Percentiles rank a stretch among this genome's conserved stretches.
phyloP scores from a whole-genome alignment of 2,888 invertebrate species.

The Caenorhabditis sp. region DNA sequence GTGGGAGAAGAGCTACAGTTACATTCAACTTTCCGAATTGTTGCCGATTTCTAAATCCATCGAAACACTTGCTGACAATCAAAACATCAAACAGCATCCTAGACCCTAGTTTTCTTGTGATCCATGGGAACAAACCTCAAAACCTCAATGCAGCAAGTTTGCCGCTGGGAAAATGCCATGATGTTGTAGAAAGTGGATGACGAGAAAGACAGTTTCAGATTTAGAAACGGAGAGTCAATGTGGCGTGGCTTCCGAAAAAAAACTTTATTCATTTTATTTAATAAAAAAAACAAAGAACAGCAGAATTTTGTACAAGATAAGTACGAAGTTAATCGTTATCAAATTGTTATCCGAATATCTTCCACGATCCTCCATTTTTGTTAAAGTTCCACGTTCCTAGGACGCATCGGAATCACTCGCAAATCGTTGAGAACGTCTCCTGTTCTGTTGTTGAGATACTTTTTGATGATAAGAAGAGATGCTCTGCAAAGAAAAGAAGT shows the following conservation, averaged over 20 bases:
- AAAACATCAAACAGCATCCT: neutral
- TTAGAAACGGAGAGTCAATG: neutral
- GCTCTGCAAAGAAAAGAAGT: constrained; percentile 18
- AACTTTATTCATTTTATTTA: too few species aligned
- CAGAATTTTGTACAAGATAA: too few species aligned
- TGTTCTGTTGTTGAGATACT: constrained; percentile 31
- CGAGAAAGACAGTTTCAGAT: neutral
- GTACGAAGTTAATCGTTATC: too few species aligned
- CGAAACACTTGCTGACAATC: neutral
- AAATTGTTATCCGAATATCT: too few species aligned
- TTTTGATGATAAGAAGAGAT: constrained; percentile 21
- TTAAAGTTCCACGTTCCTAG: constrained; percentile 14
- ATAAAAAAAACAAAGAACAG: too few species aligned
- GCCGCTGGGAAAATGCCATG: constrained; percentile 5
- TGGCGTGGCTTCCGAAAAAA: too few species aligned
- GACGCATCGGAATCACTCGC: constrained; percentile 44
- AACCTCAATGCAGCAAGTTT: neutral
- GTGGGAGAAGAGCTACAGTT: neutral
- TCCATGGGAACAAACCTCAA: constrained; percentile 2
- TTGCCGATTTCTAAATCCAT: neutral
- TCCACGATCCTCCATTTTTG: neutral
- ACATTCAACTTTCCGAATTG: too few species aligned
- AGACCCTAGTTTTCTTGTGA: neutral
- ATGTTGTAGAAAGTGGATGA: constrained; percentile 1
- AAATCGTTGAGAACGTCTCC: constrained; percentile 43